Conservation (phyloP, 2,888 invertebrate genomes). For the Lasioglossum calceatum region DNA sequence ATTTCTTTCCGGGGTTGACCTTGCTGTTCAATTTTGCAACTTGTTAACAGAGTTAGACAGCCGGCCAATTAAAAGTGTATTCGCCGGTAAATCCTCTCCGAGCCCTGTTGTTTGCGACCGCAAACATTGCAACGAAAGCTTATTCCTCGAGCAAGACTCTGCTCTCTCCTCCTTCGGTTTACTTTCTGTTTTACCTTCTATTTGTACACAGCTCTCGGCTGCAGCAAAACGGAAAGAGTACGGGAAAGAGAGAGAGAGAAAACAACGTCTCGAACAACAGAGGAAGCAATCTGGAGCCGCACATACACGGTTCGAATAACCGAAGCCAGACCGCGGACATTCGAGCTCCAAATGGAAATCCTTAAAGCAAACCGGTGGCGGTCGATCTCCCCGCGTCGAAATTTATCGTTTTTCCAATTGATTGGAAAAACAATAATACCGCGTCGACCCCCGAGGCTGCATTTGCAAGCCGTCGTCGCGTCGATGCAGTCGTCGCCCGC, state of each 20-base stretch:
- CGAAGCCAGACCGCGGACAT: slow-evolving; percentile 1
- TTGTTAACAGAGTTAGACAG: slow-evolving; percentile 26
- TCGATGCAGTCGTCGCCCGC: not conserved
- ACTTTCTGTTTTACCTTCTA: slow-evolving; percentile 24
- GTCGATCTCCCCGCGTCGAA: not conserved
- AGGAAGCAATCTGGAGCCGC: slow-evolving; percentile 21
- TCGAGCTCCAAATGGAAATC: slow-evolving; percentile 26
- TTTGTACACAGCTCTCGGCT: slow-evolving; percentile 43
- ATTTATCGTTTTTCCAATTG: slow-evolving; percentile 15
- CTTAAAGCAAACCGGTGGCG: slow-evolving; percentile 11
- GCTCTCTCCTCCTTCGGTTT: slow-evolving; percentile 13
- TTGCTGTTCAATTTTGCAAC: slow-evolving; percentile 18
- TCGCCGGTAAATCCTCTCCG: slow-evolving; percentile 3
- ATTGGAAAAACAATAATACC: slow-evolving; percentile 17
- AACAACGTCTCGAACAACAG: not conserved
- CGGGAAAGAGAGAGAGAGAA: not conserved
- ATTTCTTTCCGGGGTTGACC: slow-evolving; percentile 8
- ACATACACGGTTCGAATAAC: slow-evolving; percentile 21
- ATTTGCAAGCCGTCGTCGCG: not conserved
- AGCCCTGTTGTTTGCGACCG: slow-evolving; percentile 9
- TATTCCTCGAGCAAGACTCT: slow-evolving; percentile 18
- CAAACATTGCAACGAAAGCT: slow-evolving; percentile 29
- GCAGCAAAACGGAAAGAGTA: not conserved
- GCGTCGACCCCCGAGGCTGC: not conserved
- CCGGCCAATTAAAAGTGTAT: slow-evolving; percentile 27